phyloP scores from a whole-genome alignment of 2,113 vertebrate genomes.

The Tetrax tetrax region DNA sequence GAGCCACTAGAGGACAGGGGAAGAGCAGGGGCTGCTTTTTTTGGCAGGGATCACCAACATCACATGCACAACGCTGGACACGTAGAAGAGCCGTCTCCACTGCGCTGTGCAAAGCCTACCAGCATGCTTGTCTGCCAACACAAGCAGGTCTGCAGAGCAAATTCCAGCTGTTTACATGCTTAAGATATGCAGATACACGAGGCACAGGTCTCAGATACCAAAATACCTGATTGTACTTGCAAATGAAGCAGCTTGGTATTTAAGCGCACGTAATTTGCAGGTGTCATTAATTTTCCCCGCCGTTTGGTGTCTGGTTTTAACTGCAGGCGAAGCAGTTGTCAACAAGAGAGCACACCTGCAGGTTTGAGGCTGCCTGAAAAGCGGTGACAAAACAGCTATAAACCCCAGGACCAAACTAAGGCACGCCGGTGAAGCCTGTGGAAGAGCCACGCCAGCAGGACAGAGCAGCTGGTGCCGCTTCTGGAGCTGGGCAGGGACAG shows the following conservation, averaged over 20 bases:
- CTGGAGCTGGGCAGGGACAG: background rate
- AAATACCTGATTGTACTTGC: conserved; percentile 22
- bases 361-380: background rate
- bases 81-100: background rate
- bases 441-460: background rate
- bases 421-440: background rate
- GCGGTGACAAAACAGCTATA: background rate
- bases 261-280: background rate
- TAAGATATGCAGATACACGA: background rate
- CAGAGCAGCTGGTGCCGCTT: background rate
- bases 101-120: fast-evolving
- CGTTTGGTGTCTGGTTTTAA: conserved; percentile 34
- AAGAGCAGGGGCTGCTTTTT: background rate
- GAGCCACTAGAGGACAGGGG: background rate
- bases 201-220: background rate
- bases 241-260: conserved; percentile 30
- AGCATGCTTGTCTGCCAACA: background rate
- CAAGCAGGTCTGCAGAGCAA: background rate
- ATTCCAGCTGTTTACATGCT: background rate
- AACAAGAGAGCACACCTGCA: background rate
- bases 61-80: fast-evolving
- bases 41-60: background rate
- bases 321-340: background rate
- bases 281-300: conserved; percentile 23
- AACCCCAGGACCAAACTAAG: background rate